These are phyloP conservation scores for Lagocephalus sceleratus DNA, from an alignment of 2,797 vertebrate species.

Conservation along the genomic window DNA sequence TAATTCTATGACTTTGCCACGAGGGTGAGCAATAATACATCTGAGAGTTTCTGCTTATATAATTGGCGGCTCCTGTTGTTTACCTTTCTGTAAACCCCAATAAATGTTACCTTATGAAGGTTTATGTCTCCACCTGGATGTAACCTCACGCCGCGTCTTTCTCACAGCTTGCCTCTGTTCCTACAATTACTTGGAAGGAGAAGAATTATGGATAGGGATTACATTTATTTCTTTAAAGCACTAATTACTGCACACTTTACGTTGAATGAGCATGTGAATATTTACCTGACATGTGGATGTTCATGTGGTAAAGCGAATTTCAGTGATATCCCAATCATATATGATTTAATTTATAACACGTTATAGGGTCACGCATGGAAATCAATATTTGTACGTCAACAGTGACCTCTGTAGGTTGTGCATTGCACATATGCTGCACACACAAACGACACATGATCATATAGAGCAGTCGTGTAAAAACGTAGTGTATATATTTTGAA, in stretches of 20 bases:
- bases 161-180: too few relatives aligned
- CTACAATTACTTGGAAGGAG: too few relatives aligned
- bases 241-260: background rate
- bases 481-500: too few relatives aligned
- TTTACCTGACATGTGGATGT: background rate
- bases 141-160: slow-evolving; percentile 4
- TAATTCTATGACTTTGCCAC: background rate
- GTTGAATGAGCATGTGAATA: background rate
- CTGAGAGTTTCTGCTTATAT: background rate
- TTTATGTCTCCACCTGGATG: background rate
- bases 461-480: too few relatives aligned
- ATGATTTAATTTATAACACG: too few relatives aligned
- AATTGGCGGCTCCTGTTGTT: background rate
- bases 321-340: too few relatives aligned
- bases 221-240: background rate
- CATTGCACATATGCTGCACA: slow-evolving; percentile 17
- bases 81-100: background rate
- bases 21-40: background rate
- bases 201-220: background rate
- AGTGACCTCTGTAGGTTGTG: slow-evolving; percentile 42
- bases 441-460: background rate
- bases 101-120: background rate
- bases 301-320: too few relatives aligned
- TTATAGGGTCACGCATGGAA: background rate
- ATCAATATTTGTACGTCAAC: slow-evolving; percentile 13